Percentiles rank a stretch among this genome's conserved stretches.
Conservation (phyloP, 2,113 vertebrate genomes). For the Pampusana beccarii region DNA sequence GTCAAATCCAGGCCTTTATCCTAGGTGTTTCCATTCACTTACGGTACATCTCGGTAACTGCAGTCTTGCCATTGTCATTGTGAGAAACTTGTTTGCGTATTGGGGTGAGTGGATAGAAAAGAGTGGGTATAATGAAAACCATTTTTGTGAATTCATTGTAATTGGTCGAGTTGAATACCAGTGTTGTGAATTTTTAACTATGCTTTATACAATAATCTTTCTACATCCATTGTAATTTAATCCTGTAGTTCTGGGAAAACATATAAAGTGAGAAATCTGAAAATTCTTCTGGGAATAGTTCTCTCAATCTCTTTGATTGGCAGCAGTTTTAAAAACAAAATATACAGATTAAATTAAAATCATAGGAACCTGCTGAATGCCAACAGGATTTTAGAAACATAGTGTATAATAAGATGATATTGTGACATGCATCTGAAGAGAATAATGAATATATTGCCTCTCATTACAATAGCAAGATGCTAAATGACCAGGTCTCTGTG, state of each 20-base stretch:
- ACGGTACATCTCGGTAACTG: background rate
- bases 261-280: constrained; percentile 17
- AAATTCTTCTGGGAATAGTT: constrained; percentile 37
- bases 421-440: background rate
- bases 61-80: constrained; percentile 31
- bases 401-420: background rate
- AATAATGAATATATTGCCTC: background rate
- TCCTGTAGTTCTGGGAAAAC: constrained; percentile 34
- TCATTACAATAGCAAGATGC: background rate
- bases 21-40: constrained; percentile 19
- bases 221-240: constrained; percentile 38
- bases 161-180: background rate
- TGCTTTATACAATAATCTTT: constrained; percentile 44
- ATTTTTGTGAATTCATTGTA: constrained; percentile 54
- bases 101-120: constrained; percentile 16
- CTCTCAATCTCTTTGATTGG: constrained; percentile 26
- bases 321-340: constrained; percentile 44
- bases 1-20: constrained; percentile 21
- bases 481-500: background rate
- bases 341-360: constrained; percentile 6
- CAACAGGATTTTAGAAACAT: background rate
- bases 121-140: constrained; percentile 1
- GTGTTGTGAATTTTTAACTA: constrained; percentile 49
- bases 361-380: background rate
- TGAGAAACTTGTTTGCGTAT: constrained; percentile 42